Conservation (phyloP, 2,797 vertebrate species). For the Delichon dasypus region DNA sequence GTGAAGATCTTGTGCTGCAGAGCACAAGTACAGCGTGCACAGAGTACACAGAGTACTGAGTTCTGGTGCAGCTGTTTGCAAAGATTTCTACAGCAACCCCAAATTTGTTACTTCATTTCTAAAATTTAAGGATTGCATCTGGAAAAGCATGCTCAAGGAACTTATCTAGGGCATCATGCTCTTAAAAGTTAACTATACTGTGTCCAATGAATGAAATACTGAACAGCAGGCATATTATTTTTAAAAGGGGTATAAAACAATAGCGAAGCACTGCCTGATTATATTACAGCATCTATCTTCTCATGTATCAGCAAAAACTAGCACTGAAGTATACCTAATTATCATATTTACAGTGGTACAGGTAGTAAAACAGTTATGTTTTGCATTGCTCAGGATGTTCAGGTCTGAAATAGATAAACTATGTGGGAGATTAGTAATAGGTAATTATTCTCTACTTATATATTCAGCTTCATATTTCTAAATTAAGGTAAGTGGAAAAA, state of each 20-base stretch:
- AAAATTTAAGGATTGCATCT: constrained; percentile 17
- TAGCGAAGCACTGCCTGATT: constrained; percentile 68
- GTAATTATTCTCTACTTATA: constrained; percentile 96
- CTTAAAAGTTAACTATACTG: constrained; percentile 60
- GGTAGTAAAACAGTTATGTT: constrained; percentile 80
- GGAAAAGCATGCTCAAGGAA: constrained; percentile 15
- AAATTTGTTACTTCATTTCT: background rate
- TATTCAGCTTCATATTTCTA: constrained; percentile 94
- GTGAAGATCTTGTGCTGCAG: background rate
- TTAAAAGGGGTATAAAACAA: constrained; percentile 77
- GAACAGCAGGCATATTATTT: constrained; percentile 70
- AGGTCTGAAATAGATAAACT: constrained; percentile 81
- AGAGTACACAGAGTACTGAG: background rate
- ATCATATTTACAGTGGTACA: constrained; percentile 81
- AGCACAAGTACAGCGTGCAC: background rate
- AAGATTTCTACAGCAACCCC: background rate
- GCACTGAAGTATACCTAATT: constrained; percentile 77
- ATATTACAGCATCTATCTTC: constrained; percentile 77
- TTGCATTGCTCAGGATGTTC: constrained; percentile 79
- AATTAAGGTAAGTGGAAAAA: constrained; percentile 93
- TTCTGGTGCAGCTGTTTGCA: background rate
- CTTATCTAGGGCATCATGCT: constrained; percentile 17
- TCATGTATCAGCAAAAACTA: constrained; percentile 81
- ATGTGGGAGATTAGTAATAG: constrained; percentile 89
- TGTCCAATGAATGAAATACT: constrained; percentile 68